phyloP scores from a whole-genome alignment of 64 coral and sea anemone species.

The Stylophora pistillata region DNA sequence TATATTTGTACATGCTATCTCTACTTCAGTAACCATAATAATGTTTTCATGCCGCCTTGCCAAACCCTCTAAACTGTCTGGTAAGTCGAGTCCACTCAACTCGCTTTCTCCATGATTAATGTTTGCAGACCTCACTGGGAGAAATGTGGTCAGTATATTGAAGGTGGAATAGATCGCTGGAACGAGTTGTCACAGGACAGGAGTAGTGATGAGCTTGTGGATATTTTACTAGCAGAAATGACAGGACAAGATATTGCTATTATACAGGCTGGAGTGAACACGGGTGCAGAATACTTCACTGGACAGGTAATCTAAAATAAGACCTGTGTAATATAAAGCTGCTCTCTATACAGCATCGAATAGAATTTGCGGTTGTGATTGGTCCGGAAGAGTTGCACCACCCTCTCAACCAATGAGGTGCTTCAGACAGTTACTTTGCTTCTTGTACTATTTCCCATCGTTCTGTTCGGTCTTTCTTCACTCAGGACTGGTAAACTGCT shows the following conservation, averaged over 20 bases:
- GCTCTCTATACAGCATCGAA: too few species aligned
- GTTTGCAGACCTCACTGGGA: conserved; percentile 85
- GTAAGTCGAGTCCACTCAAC: too few species aligned
- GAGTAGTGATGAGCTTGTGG: conserved; percentile 90
- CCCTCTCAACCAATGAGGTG: neutral
- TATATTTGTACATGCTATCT: neutral
- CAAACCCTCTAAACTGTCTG: too few species aligned
- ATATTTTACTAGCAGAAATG: conserved; percentile 95
- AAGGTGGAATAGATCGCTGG: conserved; percentile 93
- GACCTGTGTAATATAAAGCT: too few species aligned
- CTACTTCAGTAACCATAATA: neutral
- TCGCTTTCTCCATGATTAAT: neutral
- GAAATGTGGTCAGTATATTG: conserved; percentile 90
- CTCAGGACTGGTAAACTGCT: too few species aligned
- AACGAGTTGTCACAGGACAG: conserved; percentile 83
- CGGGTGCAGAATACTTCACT: conserved; percentile 90
- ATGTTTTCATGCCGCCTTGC: too few species aligned
- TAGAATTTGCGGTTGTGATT: too few species aligned
- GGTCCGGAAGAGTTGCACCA: neutral
- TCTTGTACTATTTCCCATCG: neutral
- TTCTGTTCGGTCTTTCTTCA: neutral
- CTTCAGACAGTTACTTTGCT: neutral
- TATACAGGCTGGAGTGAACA: conserved; percentile 84
- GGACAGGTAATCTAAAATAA: conserved; percentile 66
- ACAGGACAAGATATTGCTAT: conserved; percentile 90